Percentiles rank a stretch among this genome's conserved stretches.
These are phyloP conservation scores for Euthynnus affinis DNA, from an alignment of 2,797 vertebrate species.

Conservation along the genomic window DNA sequence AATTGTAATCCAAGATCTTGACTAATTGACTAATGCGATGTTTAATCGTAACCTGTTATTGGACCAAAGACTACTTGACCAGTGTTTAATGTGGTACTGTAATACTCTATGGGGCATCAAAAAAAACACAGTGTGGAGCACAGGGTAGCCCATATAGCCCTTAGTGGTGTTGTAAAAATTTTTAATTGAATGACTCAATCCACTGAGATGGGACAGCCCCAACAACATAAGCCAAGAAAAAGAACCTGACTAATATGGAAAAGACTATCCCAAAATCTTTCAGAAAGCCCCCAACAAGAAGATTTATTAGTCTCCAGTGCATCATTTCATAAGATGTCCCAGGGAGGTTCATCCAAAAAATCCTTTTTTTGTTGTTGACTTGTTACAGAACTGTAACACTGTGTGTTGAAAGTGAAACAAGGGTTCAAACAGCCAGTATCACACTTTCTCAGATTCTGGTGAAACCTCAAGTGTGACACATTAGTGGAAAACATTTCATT, in stretches of 20 bases:
- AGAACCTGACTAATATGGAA: slow-evolving; percentile 14
- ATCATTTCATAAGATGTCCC: slow-evolving; percentile 45
- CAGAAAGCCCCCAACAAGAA: background rate
- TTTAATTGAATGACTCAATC: slow-evolving; percentile 57
- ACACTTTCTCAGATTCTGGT: slow-evolving; percentile 1
- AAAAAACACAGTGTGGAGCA: slow-evolving; percentile 28
- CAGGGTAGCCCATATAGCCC: slow-evolving; percentile 25
- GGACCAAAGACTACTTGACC: background rate
- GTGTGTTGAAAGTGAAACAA: slow-evolving; percentile 4
- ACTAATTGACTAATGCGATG: slow-evolving; percentile 8
- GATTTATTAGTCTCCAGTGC: slow-evolving; percentile 22
- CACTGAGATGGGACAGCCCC: slow-evolving; percentile 30
- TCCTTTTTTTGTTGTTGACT: slow-evolving; percentile 1
- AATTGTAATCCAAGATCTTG: background rate
- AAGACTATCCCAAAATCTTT: background rate
- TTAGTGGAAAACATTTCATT: slow-evolving; percentile 11
- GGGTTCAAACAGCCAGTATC: slow-evolving; percentile 4
- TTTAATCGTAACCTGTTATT: background rate
- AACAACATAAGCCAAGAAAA: slow-evolving; percentile 34
- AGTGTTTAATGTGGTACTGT: slow-evolving; percentile 40
- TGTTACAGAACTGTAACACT: background rate
- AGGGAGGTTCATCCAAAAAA: background rate
- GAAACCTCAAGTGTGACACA: background rate
- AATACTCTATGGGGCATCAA: slow-evolving; percentile 18
- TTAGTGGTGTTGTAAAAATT: slow-evolving; percentile 37